phyloP scores from a whole-genome alignment of 2,113 vertebrate genomes.

The Poecile atricapillus region DNA sequence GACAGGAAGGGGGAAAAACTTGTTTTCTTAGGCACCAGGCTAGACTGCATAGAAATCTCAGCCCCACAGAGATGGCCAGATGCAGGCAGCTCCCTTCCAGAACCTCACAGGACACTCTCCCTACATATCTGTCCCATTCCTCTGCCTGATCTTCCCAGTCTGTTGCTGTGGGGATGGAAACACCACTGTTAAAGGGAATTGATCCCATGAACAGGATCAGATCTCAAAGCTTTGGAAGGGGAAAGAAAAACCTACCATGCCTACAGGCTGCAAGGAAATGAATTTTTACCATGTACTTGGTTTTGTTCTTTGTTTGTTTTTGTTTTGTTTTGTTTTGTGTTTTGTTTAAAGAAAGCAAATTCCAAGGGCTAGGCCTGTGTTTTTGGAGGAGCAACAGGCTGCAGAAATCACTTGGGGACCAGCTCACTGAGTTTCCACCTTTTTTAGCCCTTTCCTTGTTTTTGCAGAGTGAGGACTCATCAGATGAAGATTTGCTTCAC shows the following conservation, averaged over 20 bases:
- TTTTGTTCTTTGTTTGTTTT: not conserved
- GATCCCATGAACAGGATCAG: not conserved
- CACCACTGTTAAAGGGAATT: not conserved
- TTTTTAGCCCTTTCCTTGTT: not conserved
- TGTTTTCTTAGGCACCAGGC: not conserved
- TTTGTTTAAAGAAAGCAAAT: not conserved
- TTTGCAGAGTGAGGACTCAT: constrained; percentile 83
- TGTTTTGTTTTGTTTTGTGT: not conserved
- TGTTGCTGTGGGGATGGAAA: not conserved
- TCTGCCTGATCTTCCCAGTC: not conserved
- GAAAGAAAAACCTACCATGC: not conserved
- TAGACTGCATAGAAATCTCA: not conserved
- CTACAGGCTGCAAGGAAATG: not conserved
- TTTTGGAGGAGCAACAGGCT: not conserved
- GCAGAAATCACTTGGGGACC: not conserved
- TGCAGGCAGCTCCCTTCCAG: not conserved
- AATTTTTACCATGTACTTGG: not conserved
- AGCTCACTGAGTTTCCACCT: not conserved
- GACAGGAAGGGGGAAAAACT: not conserved
- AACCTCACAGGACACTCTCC: not conserved
- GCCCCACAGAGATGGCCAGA: not conserved
- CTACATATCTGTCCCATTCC: not conserved
- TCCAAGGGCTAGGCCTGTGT: not conserved
- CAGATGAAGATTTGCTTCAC: constrained; percentile 93
- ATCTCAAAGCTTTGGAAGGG: not conserved